phyloP scores from a whole-genome alignment of 2,888 invertebrate genomes.

The Ctenicera cuprea region DNA sequence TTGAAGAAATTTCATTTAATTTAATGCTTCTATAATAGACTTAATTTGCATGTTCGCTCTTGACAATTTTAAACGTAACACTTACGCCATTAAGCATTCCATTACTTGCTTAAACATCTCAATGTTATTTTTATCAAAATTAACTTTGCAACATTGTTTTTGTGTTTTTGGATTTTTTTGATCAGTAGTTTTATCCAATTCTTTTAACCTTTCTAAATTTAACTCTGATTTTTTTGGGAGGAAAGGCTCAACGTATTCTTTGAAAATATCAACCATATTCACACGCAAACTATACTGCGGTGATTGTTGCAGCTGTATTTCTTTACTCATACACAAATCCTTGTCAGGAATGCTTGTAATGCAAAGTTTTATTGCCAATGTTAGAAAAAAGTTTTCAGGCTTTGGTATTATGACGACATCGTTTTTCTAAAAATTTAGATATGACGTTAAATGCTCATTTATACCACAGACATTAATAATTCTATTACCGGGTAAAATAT shows the following conservation, averaged over 20 bases:
- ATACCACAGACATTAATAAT: background rate
- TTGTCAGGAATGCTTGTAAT: conserved; percentile 64
- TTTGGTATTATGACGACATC: conserved; percentile 59
- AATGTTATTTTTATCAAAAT: background rate
- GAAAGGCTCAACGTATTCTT: conserved; percentile 27
- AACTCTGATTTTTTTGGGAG: background rate
- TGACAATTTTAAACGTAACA: background rate
- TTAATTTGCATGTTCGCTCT: too few relatives aligned
- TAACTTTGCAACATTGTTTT: conserved; percentile 1
- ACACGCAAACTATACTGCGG: conserved; percentile 61
- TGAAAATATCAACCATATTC: conserved; percentile 47
- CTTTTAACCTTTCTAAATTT: background rate
- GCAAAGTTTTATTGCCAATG: conserved; percentile 64
- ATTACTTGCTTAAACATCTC: conserved; percentile 19
- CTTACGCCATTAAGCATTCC: conserved; percentile 41
- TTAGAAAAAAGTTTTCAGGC: conserved; percentile 63
- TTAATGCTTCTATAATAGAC: too few relatives aligned
- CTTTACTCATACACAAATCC: conserved; percentile 59
- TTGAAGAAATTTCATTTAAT: too few relatives aligned
- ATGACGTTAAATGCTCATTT: background rate
- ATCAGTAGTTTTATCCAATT: background rate
- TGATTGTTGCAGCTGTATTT: conserved; percentile 64
- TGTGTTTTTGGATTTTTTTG: conserved; percentile 11
- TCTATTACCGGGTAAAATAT: conserved; percentile 64
- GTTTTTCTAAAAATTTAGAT: conserved; percentile 61